A percentile compares a stretch with the other conserved stretches of the same genome.
phyloP scores from a whole-genome alignment of 1,140 invertebrate species.

The Andricus grossulariae region DNA sequence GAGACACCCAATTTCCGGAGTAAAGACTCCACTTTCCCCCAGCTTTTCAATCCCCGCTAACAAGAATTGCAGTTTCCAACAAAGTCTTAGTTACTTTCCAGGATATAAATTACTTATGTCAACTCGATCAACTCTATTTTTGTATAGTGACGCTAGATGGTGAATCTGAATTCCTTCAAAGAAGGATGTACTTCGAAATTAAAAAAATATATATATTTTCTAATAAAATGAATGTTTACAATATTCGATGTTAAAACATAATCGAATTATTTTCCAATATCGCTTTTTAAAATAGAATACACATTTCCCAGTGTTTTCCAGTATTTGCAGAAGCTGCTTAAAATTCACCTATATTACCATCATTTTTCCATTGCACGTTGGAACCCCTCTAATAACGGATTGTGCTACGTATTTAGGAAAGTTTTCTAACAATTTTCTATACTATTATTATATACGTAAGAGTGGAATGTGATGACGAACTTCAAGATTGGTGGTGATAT shows the following conservation, averaged over 20 bases:
- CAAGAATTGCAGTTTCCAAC: not conserved
- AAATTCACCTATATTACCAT: too few species aligned
- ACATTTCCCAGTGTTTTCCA: too few species aligned
- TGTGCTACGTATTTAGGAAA: not conserved
- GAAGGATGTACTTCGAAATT: too few species aligned
- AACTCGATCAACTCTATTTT: not conserved
- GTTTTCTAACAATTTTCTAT: constrained; percentile 5
- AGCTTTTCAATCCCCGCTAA: constrained; percentile 5
- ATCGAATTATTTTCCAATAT: too few species aligned
- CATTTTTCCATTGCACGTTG: too few species aligned
- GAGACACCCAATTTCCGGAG: constrained; percentile 23
- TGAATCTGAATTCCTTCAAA: not conserved
- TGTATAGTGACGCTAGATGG: not conserved
- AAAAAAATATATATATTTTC: too few species aligned
- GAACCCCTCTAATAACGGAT: too few species aligned
- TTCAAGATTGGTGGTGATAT: constrained; percentile 22
- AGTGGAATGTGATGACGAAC: not conserved
- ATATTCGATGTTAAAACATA: too few species aligned
- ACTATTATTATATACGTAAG: not conserved
- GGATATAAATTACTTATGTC: constrained; percentile 19
- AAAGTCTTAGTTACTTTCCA: constrained; percentile 18
- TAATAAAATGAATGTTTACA: too few species aligned
- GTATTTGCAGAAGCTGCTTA: too few species aligned
- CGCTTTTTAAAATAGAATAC: too few species aligned
- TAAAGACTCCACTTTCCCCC: constrained; percentile 13